phyloP scores from a whole-genome alignment of 64 coral and sea anemone genomes.

The Acropora tenuis region DNA sequence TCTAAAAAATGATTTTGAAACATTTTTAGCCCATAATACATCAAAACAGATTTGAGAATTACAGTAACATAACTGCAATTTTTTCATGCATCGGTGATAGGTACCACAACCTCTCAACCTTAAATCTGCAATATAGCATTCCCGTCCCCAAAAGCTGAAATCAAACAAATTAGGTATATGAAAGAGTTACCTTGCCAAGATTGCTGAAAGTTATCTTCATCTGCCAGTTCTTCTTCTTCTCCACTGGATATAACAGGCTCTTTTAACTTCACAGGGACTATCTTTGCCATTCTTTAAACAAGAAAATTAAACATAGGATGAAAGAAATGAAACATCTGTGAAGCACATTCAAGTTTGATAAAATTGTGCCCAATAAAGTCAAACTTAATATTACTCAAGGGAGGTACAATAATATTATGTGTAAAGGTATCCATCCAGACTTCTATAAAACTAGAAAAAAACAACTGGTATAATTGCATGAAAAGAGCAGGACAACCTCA shows the following conservation, averaged over 20 bases:
- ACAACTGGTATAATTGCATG: too few species aligned
- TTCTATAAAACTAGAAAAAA: too few species aligned
- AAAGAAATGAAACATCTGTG: not conserved
- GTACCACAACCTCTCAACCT: not conserved
- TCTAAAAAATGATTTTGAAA: not conserved
- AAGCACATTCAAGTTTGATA: not conserved
- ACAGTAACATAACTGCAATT: too few species aligned
- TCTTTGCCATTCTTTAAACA: constrained; percentile 64
- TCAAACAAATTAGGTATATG: not conserved
- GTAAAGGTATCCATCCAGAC: not conserved
- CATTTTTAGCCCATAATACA: not conserved
- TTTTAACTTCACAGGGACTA: constrained; percentile 39
- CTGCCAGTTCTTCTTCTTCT: constrained; percentile 49
- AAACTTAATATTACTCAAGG: not conserved
- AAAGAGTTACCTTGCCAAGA: constrained; percentile 20
- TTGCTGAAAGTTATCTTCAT: constrained; percentile 24
- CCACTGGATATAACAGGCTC: constrained; percentile 65
- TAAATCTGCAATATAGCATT: too few species aligned
- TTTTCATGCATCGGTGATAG: too few species aligned
- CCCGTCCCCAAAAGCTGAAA: too few species aligned
- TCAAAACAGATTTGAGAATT: too few species aligned
- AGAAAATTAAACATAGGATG: not conserved
- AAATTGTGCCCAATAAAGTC: not conserved
- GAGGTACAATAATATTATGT: not conserved
- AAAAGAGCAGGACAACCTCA: too few species aligned